Percentiles rank a stretch among this genome's conserved stretches.
These are phyloP conservation scores for Lucinisca nassula DNA, from an alignment of 2,888 invertebrate species.

Conservation along the genomic window DNA sequence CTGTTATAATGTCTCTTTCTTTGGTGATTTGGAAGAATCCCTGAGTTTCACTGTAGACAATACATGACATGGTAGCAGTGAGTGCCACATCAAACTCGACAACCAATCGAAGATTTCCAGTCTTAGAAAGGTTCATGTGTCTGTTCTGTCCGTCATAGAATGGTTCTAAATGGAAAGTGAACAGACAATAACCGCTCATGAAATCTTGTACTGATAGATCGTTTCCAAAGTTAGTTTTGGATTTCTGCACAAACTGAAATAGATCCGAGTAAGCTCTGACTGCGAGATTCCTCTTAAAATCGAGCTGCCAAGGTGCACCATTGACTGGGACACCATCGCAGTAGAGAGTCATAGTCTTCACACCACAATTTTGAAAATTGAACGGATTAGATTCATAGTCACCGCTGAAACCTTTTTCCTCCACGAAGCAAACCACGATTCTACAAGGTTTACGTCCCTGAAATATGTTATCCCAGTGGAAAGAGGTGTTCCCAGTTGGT, in stretches of 20 bases:
- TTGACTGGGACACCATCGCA: neutral
- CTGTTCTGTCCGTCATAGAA: neutral
- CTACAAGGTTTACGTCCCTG: neutral
- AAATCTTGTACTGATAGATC: neutral
- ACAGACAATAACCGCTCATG: neutral
- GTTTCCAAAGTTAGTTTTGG: neutral
- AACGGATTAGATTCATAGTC: neutral
- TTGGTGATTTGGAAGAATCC: neutral
- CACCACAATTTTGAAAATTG: slow-evolving; percentile 4
- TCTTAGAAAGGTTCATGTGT: neutral
- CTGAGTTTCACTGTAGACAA: neutral
- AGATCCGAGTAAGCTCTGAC: neutral
- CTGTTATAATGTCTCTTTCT: slow-evolving; percentile 1
- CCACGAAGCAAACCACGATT: neutral
- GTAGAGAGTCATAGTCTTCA: neutral
- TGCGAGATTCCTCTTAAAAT: neutral
- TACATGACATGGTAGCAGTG: neutral
- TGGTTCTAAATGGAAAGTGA: neutral
- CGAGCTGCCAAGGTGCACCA: neutral
- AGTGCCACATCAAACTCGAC: neutral
- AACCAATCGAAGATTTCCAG: neutral
- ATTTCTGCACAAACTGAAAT: neutral
- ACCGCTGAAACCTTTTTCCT: neutral
- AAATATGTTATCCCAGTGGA: neutral
- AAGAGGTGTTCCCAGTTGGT: neutral